Percentiles rank a stretch among this genome's conserved stretches.
Conservation (phyloP, 2,888 invertebrate genomes). For the Drosophila rubida region DNA sequence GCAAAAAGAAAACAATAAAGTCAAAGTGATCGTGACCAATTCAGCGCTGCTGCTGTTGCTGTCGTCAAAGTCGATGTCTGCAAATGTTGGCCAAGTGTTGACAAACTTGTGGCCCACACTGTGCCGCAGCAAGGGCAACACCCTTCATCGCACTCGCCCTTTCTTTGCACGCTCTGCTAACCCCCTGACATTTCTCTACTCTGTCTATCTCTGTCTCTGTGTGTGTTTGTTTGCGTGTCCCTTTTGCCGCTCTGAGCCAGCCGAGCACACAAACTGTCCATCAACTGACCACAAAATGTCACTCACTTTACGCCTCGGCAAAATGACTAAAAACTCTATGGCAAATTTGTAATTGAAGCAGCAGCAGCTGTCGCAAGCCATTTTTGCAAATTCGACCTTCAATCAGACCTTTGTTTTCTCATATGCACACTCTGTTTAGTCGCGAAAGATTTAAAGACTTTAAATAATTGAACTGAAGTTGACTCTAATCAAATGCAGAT, state of each 20-base stretch:
- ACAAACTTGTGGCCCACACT: slow-evolving; percentile 64
- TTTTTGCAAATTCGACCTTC: not conserved
- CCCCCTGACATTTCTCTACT: slow-evolving; percentile 42
- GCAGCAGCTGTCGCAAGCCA: slow-evolving; percentile 1
- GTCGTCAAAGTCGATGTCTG: slow-evolving; percentile 54
- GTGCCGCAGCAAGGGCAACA: slow-evolving; percentile 13
- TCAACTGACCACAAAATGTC: slow-evolving; percentile 75
- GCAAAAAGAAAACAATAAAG: slow-evolving; percentile 62
- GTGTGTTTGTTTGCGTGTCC: slow-evolving; percentile 1
- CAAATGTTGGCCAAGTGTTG: slow-evolving; percentile 73
- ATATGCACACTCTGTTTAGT: too few relatives aligned
- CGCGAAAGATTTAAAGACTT: too few relatives aligned
- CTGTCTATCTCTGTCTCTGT: slow-evolving; percentile 19
- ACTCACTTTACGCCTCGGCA: slow-evolving; percentile 56
- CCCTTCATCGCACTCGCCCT: not conserved
- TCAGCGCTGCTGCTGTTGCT: slow-evolving; percentile 57
- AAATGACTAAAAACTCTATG: slow-evolving; percentile 45
- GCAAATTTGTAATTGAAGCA: slow-evolving; percentile 11
- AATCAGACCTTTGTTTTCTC: not conserved
- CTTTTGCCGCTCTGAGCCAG: slow-evolving; percentile 1
- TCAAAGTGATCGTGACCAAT: slow-evolving; percentile 78
- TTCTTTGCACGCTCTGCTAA: slow-evolving; percentile 20
- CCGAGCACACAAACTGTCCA: slow-evolving; percentile 49
- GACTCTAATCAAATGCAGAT: too few relatives aligned
- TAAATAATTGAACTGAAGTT: too few relatives aligned